Percentiles rank a stretch among this genome's conserved stretches.
phyloP scores from a whole-genome alignment of 2,888 invertebrate species.

The Helicoverpa assulta region DNA sequence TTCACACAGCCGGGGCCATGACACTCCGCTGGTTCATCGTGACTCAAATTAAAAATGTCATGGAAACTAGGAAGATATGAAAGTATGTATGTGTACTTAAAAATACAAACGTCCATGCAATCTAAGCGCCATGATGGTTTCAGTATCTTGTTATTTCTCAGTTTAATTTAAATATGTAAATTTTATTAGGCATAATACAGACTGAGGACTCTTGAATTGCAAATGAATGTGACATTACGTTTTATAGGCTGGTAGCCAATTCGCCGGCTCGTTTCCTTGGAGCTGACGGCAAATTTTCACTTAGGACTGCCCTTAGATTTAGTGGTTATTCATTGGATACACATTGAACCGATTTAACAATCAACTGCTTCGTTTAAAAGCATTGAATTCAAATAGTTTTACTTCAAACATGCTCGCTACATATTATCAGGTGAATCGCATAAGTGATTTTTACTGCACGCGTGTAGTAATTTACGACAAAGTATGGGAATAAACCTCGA shows the following conservation, averaged over 20 bases:
- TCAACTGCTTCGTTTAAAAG: slow-evolving; percentile 36
- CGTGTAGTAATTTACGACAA: slow-evolving; percentile 50
- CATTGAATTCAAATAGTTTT: slow-evolving; percentile 34
- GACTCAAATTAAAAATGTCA: slow-evolving; percentile 54
- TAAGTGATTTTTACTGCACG: slow-evolving; percentile 48
- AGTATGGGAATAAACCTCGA: slow-evolving; percentile 43
- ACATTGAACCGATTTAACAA: slow-evolving; percentile 66
- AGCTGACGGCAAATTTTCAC: slow-evolving; percentile 87
- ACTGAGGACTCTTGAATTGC: slow-evolving; percentile 89
- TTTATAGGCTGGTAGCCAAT: slow-evolving; percentile 90
- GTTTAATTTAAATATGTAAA: slow-evolving; percentile 91
- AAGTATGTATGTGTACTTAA: slow-evolving; percentile 56
- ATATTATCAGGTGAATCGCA: slow-evolving; percentile 34
- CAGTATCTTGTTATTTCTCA: slow-evolving; percentile 89
- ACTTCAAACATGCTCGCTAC: slow-evolving; percentile 37
- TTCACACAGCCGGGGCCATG: slow-evolving; percentile 44
- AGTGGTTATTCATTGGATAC: slow-evolving; percentile 75
- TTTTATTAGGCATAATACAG: slow-evolving; percentile 90
- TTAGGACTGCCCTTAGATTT: slow-evolving; percentile 80
- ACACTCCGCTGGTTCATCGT: slow-evolving; percentile 32
- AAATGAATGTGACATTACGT: slow-evolving; percentile 90
- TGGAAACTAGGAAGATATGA: slow-evolving; percentile 39
- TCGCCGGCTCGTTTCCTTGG: slow-evolving; percentile 85
- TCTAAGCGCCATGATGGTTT: slow-evolving; percentile 81
- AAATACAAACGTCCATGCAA: slow-evolving; percentile 74